phyloP scores from a whole-genome alignment of 2,888 invertebrate genomes.

The Cylindroiulus punctatus region DNA sequence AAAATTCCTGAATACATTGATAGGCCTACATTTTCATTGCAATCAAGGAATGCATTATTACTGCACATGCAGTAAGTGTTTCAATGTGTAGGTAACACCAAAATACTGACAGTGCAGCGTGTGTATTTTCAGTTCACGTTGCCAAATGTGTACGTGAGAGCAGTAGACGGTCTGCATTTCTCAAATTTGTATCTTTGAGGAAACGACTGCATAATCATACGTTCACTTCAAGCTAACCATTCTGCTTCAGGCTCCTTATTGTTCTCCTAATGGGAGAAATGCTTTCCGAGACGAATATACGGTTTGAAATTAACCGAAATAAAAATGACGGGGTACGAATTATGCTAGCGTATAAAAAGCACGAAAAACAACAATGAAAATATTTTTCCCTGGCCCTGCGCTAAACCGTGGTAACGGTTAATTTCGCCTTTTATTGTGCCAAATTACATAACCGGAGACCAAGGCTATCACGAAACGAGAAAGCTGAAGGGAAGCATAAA shows the following conservation, averaged over 20 bases:
- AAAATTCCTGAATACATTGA: no score
- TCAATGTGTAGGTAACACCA: no score
- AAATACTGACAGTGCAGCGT: no score
- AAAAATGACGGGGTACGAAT: neutral
- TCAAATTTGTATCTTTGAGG: neutral
- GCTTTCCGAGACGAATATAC: neutral
- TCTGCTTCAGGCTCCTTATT: neutral
- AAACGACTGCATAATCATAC: neutral
- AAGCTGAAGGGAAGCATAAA: neutral
- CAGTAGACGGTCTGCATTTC: neutral
- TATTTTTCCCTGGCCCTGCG: neutral
- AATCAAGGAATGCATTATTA: no score
- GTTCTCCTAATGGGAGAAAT: neutral
- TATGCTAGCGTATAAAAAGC: neutral
- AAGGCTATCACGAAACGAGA: neutral
- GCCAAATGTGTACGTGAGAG: neutral
- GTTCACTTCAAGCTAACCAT: neutral
- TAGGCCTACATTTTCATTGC: no score
- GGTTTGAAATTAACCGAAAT: conserved; percentile 20
- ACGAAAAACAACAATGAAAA: neutral
- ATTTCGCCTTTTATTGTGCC: neutral
- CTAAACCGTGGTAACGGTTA: conserved; percentile 31
- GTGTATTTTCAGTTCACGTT: no score
- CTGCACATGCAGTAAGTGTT: no score
- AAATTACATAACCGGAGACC: conserved; percentile 26